Conservation (phyloP, 2,888 invertebrate species). For the Cyclophora punctaria region DNA sequence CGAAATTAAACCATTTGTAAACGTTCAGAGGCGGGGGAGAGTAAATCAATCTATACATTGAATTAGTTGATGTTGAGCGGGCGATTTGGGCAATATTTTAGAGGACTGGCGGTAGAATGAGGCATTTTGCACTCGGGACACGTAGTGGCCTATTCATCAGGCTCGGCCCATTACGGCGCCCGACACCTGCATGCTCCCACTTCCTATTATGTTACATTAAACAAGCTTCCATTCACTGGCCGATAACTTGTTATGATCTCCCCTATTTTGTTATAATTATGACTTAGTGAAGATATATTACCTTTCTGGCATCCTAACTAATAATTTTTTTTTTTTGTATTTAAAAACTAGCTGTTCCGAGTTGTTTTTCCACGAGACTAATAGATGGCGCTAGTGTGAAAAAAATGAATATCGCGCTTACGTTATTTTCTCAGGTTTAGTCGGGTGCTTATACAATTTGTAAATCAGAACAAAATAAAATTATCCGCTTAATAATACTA, state of each 20-base stretch:
- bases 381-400: no score
- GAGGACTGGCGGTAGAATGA: conserved; percentile 54
- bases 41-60: conserved; percentile 68
- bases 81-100: conserved; percentile 66
- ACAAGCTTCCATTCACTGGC: conserved; percentile 48
- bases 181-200: conserved; percentile 63
- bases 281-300: no score
- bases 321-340: no score
- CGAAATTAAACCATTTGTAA: conserved; percentile 65
- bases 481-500: no score
- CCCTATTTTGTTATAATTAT: background rate
- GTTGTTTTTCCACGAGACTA: no score
- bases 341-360: no score
- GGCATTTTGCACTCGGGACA: conserved; percentile 59
- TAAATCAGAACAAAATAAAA: no score
- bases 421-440: no score
- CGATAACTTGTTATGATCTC: conserved; percentile 40
- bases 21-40: conserved; percentile 37
- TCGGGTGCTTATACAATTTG: no score
- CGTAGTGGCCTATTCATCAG: conserved; percentile 68
- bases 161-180: conserved; percentile 58
- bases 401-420: no score
- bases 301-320: no score
- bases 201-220: conserved; percentile 60
- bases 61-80: conserved; percentile 66